Evolutionary conservation across 2,797 vertebrate species (phyloP).

Genomic region (Pelobates cultripes): DNA sequence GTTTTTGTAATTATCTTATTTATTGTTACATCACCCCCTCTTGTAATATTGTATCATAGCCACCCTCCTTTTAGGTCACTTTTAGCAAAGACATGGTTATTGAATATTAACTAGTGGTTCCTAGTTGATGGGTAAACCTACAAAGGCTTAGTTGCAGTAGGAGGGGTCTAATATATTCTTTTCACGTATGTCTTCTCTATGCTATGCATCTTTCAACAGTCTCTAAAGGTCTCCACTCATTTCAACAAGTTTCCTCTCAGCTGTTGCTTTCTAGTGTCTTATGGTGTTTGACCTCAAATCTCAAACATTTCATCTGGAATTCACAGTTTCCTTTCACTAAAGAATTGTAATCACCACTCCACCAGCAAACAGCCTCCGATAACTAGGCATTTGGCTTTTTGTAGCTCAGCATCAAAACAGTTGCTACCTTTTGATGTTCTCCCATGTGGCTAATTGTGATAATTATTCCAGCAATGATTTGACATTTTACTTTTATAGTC

Average conservation of each 20-base stretch:
- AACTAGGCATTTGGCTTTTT: constrained; percentile 45
- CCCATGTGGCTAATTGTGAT: constrained; percentile 53
- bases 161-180: constrained; percentile 9
- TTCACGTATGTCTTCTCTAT: constrained; percentile 39
- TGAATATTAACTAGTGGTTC: too few species aligned
- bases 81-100: too few species aligned
- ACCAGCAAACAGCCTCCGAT: constrained; percentile 34
- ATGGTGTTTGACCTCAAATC: constrained; percentile 50
- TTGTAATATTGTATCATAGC: too few species aligned
- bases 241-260: constrained; percentile 47
- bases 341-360: constrained; percentile 52
- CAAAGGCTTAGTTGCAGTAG: not conserved
- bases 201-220: constrained; percentile 19
- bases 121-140: too few species aligned
- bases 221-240: constrained; percentile 48
- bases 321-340: constrained; percentile 51
- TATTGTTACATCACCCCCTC: too few species aligned
- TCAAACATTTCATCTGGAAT: constrained; percentile 53
- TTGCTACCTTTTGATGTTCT: constrained; percentile 45
- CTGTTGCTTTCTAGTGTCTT: constrained; percentile 35
- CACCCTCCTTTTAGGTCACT: too few species aligned
- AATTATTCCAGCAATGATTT: constrained; percentile 51
- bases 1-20: too few species aligned
- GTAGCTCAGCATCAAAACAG: constrained; percentile 44
- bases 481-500: constrained; percentile 38